Conservation (phyloP, 2,888 invertebrate genomes). For the Sisyra terminalis region DNA sequence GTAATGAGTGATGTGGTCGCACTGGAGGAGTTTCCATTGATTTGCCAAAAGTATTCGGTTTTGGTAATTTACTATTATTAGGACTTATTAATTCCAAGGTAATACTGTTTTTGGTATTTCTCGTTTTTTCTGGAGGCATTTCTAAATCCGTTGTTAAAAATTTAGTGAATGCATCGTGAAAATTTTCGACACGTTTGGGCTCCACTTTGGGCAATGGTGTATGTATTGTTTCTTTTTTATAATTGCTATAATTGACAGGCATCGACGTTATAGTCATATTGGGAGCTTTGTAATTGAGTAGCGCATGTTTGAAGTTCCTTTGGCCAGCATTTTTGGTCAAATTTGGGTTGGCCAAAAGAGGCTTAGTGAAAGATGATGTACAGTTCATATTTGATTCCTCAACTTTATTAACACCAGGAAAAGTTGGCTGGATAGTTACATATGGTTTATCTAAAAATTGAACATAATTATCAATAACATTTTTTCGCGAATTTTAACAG, state of each 20-base stretch:
- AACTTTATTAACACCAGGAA: not conserved
- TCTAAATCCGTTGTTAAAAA: not conserved
- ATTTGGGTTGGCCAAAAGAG: not conserved
- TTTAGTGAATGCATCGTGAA: slow-evolving; percentile 3
- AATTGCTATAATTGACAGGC: too few species aligned
- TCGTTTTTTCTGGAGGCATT: not conserved
- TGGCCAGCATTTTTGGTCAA: not conserved
- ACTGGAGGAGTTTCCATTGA: not conserved
- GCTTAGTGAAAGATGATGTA: not conserved
- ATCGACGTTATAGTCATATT: not conserved
- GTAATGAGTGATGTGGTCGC: not conserved
- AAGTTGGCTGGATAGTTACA: too few species aligned
- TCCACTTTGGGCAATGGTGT: not conserved
- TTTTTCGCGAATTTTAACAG: too few species aligned
- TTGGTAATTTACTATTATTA: too few species aligned
- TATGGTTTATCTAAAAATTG: too few species aligned
- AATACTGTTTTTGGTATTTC: not conserved
- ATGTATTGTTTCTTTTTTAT: not conserved
- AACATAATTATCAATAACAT: too few species aligned
- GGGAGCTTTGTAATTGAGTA: not conserved
- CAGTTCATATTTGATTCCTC: too few species aligned
- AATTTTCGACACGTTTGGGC: not conserved
- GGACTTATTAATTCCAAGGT: too few species aligned
- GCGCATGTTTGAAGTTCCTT: not conserved
- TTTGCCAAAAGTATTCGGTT: not conserved